Conservation (phyloP, 2,113 vertebrate genomes). For the Rhinolophus ferrumequinum region DNA sequence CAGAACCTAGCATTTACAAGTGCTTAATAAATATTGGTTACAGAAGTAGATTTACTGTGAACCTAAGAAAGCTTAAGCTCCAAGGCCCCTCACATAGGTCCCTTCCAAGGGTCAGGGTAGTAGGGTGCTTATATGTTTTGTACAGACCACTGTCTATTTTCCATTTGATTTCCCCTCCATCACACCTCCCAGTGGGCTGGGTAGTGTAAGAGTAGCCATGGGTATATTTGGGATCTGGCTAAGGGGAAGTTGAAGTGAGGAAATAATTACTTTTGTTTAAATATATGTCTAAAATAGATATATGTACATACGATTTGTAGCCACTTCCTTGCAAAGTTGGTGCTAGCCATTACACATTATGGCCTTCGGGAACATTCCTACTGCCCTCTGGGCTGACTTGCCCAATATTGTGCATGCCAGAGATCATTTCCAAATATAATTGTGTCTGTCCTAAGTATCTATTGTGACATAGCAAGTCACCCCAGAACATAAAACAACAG, state of each 20-base stretch:
- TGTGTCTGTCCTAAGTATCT: background rate
- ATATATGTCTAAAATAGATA: too few relatives aligned
- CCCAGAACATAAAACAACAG: background rate
- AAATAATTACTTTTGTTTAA: background rate
- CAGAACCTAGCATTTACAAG: background rate
- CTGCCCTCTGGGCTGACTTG: background rate
- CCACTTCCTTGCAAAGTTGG: background rate
- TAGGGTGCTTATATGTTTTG: background rate
- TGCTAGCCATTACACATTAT: background rate
- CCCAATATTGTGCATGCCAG: background rate
- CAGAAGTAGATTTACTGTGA: constrained; percentile 12
- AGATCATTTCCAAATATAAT: background rate
- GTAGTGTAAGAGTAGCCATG: background rate
- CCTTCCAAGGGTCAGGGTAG: background rate
- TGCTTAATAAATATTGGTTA: background rate
- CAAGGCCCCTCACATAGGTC: background rate
- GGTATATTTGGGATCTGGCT: background rate
- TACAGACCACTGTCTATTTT: background rate
- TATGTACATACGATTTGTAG: background rate
- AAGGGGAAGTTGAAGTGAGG: background rate
- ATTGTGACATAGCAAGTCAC: background rate
- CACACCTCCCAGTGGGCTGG: background rate
- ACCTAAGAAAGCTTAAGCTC: background rate
- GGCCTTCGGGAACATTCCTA: background rate
- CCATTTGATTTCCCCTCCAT: background rate